Evolutionary conservation across 2,888 invertebrate genomes (phyloP).

Genomic region (Spisula subtruncata): DNA sequence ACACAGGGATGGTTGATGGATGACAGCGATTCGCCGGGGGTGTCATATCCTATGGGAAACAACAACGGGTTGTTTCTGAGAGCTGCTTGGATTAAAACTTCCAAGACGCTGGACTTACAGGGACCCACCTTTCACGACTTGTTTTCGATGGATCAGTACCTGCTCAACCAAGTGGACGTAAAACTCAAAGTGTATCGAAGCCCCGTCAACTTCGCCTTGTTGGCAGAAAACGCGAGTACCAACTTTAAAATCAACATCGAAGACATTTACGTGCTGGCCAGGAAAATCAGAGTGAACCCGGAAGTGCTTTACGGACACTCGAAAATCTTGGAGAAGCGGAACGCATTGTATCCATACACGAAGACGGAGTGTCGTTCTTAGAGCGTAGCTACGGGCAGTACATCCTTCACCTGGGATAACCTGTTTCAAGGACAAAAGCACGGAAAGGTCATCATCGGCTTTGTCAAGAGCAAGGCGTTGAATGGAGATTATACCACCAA

Average conservation of each 20-base stretch:
- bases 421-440: slow-evolving; percentile 60
- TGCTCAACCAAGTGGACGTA: slow-evolving; percentile 68
- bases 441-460: slow-evolving; percentile 55
- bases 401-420: slow-evolving; percentile 58
- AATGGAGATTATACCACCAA: slow-evolving; percentile 55
- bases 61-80: slow-evolving; percentile 55
- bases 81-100: slow-evolving; percentile 23
- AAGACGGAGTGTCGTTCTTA: slow-evolving; percentile 41
- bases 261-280: slow-evolving; percentile 53
- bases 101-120: slow-evolving; percentile 57
- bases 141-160: slow-evolving; percentile 41
- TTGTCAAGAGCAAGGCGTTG: slow-evolving; percentile 53
- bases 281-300: slow-evolving; percentile 60
- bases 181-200: slow-evolving; percentile 64
- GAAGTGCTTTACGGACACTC: slow-evolving; percentile 61
- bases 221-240: slow-evolving; percentile 29
- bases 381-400: slow-evolving; percentile 53
- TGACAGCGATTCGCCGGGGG: slow-evolving; percentile 46
- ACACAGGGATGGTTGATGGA: slow-evolving; percentile 58
- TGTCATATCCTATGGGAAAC: slow-evolving; percentile 40
- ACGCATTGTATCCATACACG: slow-evolving; percentile 52
- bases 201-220: slow-evolving; percentile 54
- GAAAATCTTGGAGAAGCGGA: slow-evolving; percentile 51
- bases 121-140: slow-evolving; percentile 62
- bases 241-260: slow-evolving; percentile 44